phyloP scores from a whole-genome alignment of 2,113 vertebrate genomes.

The Ranitomeya imitator region DNA sequence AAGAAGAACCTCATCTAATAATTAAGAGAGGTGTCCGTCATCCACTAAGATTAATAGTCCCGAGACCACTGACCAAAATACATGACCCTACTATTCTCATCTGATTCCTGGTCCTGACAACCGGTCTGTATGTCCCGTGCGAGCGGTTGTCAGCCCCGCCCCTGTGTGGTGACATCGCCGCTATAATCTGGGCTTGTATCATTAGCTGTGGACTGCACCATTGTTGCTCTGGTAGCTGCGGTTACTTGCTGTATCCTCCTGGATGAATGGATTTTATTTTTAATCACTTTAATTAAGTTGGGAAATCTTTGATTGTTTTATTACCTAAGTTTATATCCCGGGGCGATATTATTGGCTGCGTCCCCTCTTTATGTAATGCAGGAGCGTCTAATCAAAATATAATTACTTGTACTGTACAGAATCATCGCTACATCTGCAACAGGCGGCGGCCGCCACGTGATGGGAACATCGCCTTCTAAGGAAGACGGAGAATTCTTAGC shows the following conservation, averaged over 20 bases:
- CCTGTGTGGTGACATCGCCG: too few species aligned
- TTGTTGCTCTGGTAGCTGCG: too few species aligned
- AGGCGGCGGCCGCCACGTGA: background rate
- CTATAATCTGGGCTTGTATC: too few species aligned
- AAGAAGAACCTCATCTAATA: too few species aligned
- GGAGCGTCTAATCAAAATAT: background rate
- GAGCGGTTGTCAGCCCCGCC: too few species aligned
- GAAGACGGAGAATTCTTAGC: background rate
- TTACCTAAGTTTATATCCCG: background rate
- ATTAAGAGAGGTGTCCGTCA: too few species aligned
- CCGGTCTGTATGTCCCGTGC: too few species aligned
- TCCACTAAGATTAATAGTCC: too few species aligned
- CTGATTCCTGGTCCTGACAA: too few species aligned
- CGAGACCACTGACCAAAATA: too few species aligned
- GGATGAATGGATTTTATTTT: background rate
- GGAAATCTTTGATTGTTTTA: background rate
- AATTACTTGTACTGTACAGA: background rate
- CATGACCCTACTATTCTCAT: too few species aligned
- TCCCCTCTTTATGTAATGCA: constrained; percentile 8
- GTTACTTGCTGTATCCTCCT: background rate
- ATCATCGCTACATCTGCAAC: background rate
- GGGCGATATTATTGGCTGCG: constrained; percentile 1
- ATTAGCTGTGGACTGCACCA: too few species aligned
- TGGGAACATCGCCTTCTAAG: background rate
- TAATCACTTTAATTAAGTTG: background rate